Evolutionary conservation across 2,888 invertebrate species (phyloP).

Genomic region (Drosophila flavopinicola): DNA sequence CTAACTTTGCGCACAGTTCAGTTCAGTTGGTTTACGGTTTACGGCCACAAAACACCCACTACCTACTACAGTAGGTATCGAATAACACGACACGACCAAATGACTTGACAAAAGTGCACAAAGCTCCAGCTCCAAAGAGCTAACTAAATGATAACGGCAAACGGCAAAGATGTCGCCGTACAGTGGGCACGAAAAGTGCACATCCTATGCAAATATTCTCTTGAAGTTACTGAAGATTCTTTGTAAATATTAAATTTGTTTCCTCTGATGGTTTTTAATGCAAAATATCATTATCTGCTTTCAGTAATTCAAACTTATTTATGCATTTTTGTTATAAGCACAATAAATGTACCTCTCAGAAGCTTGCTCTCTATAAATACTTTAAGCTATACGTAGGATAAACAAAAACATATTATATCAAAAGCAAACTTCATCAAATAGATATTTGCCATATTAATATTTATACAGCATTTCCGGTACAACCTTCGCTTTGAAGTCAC

Average conservation of each 20-base stretch:
- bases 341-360: too few species aligned
- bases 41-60: slow-evolving; percentile 39
- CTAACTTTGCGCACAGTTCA: slow-evolving; percentile 12
- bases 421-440: too few species aligned
- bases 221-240: too few species aligned
- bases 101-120: slow-evolving; percentile 37
- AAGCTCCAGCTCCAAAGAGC: slow-evolving; percentile 1
- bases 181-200: slow-evolving; percentile 27
- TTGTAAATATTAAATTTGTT: too few species aligned
- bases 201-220: background rate
- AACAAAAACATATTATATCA: too few species aligned
- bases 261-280: too few species aligned
- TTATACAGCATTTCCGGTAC: slow-evolving; percentile 20
- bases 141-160: slow-evolving; percentile 46
- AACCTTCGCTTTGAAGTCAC: slow-evolving; percentile 16
- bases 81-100: slow-evolving; percentile 40
- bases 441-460: slow-evolving; percentile 3
- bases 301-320: too few species aligned
- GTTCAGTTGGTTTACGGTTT: slow-evolving; percentile 19
- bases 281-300: too few species aligned
- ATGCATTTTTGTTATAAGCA: too few species aligned
- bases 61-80: slow-evolving; percentile 50
- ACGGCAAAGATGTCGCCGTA: slow-evolving; percentile 23
- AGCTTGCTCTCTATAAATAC: too few species aligned
- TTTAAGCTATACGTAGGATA: too few species aligned